Conservation (phyloP, 2,888 invertebrate genomes). For the Lithodes maja region DNA sequence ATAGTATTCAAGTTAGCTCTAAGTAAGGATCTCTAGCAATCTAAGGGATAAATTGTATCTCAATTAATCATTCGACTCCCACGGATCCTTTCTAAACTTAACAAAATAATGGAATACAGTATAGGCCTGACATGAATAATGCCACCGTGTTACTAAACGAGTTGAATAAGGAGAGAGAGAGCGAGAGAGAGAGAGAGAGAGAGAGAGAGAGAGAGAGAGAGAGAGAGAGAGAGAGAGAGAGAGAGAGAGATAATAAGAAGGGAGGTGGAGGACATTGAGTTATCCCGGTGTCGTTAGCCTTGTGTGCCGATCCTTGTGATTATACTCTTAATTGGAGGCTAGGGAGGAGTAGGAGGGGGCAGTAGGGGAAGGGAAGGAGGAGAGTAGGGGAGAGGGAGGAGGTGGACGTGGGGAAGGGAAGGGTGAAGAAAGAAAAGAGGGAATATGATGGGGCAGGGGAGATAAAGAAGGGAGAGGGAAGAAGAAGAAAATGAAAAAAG, state of each 20-base stretch:
- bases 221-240: too few relatives aligned
- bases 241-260: rapidly evolving
- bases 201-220: too few relatives aligned
- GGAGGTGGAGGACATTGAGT: neutral
- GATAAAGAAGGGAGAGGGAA: neutral
- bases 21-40: too few relatives aligned
- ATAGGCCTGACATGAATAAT: too few relatives aligned
- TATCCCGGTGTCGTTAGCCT: neutral
- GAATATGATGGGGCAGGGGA: neutral
- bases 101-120: too few relatives aligned
- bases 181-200: too few relatives aligned
- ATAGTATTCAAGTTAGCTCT: too few relatives aligned
- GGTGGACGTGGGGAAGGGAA: neutral
- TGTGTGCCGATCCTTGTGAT: neutral
- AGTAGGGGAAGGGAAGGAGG: neutral
- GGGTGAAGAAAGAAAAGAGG: neutral
- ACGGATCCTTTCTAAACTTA: too few relatives aligned
- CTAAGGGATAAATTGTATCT: too few relatives aligned
- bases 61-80: too few relatives aligned
- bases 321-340: neutral
- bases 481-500: neutral
- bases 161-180: too few relatives aligned
- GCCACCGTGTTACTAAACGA: too few relatives aligned
- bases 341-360: neutral
- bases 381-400: neutral